Evolutionary conservation across 2,113 vertebrate genomes (phyloP).

Genomic region (Trematomus loennbergii): DNA sequence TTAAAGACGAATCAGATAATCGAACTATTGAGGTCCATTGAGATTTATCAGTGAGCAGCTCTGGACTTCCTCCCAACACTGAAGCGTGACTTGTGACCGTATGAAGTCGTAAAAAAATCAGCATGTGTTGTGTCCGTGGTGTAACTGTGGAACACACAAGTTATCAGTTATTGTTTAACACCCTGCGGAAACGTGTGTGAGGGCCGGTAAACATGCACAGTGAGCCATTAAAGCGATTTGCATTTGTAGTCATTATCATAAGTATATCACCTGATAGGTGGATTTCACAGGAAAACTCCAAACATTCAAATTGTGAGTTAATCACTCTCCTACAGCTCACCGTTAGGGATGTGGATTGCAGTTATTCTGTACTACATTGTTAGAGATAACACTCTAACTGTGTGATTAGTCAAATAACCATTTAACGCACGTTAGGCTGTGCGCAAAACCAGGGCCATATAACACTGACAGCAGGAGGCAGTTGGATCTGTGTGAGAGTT

Average conservation of each 20-base stretch:
- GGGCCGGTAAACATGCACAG: neutral
- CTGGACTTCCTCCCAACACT: neutral
- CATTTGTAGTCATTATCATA: slow-evolving; percentile 14
- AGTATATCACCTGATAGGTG: neutral
- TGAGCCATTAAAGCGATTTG: slow-evolving; percentile 43
- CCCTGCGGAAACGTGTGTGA: slow-evolving; percentile 20
- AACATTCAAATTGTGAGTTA: slow-evolving; percentile 63
- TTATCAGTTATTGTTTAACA: slow-evolving; percentile 49
- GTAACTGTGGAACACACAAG: slow-evolving; percentile 27
- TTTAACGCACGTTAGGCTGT: neutral
- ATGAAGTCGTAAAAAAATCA: neutral
- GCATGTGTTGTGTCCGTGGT: neutral
- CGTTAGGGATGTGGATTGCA: slow-evolving; percentile 2
- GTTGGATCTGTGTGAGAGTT: too few species aligned
- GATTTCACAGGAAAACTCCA: slow-evolving; percentile 44
- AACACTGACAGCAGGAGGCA: neutral
- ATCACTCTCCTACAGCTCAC: slow-evolving; percentile 30
- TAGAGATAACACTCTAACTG: slow-evolving; percentile 34
- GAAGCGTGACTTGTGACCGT: neutral
- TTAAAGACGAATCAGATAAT: slow-evolving; percentile 24
- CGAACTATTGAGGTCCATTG: slow-evolving; percentile 4
- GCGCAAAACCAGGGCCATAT: neutral
- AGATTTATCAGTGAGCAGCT: neutral
- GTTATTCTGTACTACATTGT: neutral
- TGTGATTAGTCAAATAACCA: slow-evolving; percentile 11